Evolutionary conservation across 2,797 vertebrate genomes (phyloP), one percentile per base, ranked within the genome.

Genomic region (Harpagifer antarcticus): DNA sequence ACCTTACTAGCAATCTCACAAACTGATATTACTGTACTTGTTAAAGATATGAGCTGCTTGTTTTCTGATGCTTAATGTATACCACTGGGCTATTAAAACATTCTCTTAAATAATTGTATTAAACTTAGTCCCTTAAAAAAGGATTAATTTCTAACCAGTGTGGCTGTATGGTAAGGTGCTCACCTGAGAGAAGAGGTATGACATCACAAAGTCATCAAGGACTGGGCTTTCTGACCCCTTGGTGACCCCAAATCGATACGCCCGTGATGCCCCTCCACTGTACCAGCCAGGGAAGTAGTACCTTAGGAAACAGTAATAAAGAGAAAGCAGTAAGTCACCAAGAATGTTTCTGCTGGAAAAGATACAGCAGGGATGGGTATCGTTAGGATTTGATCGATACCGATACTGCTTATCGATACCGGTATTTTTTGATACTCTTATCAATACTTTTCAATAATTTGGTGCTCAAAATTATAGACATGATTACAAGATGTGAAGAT

Each of bases 241-340:
- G 76, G 94, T 63, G 52, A 97, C 85, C 9, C 97, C 97, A 15
- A 96, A 95, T 0, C 97, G 95, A 87, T 95, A 97, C 0, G 97
- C 96, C 31, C 91, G 82, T 86, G 96, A 96, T 59, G 86, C 92
- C 69, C 95, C 96, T 70, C 94, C 96, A 68, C 95, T 96, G 79
- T 97, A 97, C 97, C 97, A 99, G 86, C 96, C 95, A 75, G 97
- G 96, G 89, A 98, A 99, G 89, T 99, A 99, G 93, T 96, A 98
- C 86, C 97, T 99, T 64, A 1, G 44, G 33, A 59, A 72, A 57
- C 1, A 0, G 12, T 8, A 57, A 44, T 2, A 23, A 59, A 68
- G 6, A 42, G 61, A 60, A 76, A 12, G 4, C 7, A 55, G 5
- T 17, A 3, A 33, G 7, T 27, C 27, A 27, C 27, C 27, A 27